Evolutionary conservation across 2,888 invertebrate species (phyloP).

Genomic region (Idaea biselata): DNA sequence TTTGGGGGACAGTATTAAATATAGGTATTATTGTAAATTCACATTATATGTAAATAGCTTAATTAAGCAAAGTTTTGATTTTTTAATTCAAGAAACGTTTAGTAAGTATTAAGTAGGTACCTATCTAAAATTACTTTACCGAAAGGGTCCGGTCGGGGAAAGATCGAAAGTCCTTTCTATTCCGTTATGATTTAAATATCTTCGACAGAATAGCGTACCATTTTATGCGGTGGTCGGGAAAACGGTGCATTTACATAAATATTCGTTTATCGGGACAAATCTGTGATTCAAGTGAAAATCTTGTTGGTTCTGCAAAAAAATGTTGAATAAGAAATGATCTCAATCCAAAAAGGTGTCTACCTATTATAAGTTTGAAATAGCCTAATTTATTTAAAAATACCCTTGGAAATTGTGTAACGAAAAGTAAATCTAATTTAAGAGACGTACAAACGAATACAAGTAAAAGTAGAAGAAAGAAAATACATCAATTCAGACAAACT

Average conservation of each 20-base stretch:
- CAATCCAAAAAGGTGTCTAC: conserved; percentile 17
- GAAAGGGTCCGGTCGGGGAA: not conserved
- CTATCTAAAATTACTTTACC: too few species aligned
- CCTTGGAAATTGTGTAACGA: not conserved
- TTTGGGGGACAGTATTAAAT: too few species aligned
- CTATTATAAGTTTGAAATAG: not conserved
- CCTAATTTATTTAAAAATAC: not conserved
- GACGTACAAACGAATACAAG: too few species aligned
- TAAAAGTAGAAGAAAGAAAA: too few species aligned
- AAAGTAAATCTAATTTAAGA: too few species aligned
- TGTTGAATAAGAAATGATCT: conserved; percentile 41
- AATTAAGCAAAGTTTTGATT: too few species aligned
- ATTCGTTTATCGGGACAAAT: conserved; percentile 64
- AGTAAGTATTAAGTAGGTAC: too few species aligned
- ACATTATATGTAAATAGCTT: too few species aligned
- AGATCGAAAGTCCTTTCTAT: not conserved
- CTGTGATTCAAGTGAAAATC: conserved; percentile 57
- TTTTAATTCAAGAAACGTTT: too few species aligned
- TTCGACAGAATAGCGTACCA: conserved; percentile 35
- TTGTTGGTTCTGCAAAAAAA: conserved; percentile 45
- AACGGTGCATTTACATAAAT: conserved; percentile 65
- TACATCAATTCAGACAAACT: too few species aligned
- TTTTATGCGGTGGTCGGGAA: conserved; percentile 48
- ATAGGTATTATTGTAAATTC: too few species aligned
- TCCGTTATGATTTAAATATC: not conserved